A percentile compares a stretch with the other conserved stretches of the same genome.
phyloP scores from a whole-genome alignment of 2,797 vertebrate species.

The Todus mexicanus region DNA sequence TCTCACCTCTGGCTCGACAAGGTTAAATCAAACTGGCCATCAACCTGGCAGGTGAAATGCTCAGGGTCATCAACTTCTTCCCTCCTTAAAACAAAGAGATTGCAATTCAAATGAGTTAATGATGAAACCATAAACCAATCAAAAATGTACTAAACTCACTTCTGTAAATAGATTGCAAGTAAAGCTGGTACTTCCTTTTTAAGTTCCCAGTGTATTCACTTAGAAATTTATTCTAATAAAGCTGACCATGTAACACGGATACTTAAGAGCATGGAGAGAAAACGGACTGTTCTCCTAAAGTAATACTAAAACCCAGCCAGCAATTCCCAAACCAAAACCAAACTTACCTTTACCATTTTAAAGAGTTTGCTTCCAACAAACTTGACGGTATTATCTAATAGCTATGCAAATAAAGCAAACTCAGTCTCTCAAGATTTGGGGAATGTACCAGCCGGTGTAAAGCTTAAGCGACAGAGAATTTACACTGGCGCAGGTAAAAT shows the following conservation, averaged over 20 bases:
- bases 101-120: not conserved
- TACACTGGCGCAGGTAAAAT: not conserved
- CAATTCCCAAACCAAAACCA: not conserved
- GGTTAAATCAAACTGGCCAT: slow-evolving; percentile 57
- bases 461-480: not conserved
- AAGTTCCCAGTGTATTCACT: not conserved
- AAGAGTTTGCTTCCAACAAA: not conserved
- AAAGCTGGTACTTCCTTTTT: not conserved
- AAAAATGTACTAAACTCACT: not conserved
- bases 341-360: not conserved
- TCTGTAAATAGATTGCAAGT: not conserved
- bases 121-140: not conserved
- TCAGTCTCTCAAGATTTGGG: not conserved
- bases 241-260: not conserved
- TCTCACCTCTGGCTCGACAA: slow-evolving; percentile 55
- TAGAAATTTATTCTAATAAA: not conserved
- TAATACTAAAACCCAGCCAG: not conserved
- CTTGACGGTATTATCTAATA: not conserved
- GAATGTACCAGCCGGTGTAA: not conserved
- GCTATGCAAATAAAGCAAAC: not conserved
- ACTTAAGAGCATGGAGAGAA: not conserved
- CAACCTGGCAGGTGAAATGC: slow-evolving; percentile 53
- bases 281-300: not conserved
- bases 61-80: slow-evolving; percentile 54
- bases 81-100: slow-evolving; percentile 45